Evolutionary conservation across 2,888 invertebrate genomes (phyloP).

Genomic region (Nephrotoma guestfalica): DNA sequence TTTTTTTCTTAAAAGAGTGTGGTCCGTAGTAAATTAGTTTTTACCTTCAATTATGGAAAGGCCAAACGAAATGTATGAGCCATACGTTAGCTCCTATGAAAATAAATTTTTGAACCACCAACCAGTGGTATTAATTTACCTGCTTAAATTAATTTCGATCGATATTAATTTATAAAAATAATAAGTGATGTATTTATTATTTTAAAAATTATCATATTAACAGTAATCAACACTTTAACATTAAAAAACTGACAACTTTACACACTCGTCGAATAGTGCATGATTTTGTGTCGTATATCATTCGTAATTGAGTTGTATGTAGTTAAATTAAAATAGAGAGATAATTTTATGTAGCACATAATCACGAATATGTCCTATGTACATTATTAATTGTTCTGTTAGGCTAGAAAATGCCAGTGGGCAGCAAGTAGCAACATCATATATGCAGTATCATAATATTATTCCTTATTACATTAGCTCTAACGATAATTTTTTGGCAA

Average conservation of each 20-base stretch:
- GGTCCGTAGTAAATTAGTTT: too few species aligned
- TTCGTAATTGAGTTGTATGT: neutral
- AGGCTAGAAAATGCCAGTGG: neutral
- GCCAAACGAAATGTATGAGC: too few species aligned
- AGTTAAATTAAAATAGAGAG: neutral
- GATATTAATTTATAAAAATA: too few species aligned
- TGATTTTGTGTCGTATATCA: neutral
- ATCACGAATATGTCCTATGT: neutral
- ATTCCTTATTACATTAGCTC: neutral
- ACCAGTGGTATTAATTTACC: too few species aligned
- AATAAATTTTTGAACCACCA: too few species aligned
- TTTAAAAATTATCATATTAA: neutral
- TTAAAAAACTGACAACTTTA: neutral
- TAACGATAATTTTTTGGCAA: neutral
- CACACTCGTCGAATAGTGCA: neutral
- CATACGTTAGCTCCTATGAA: too few species aligned
- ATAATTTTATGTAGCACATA: neutral
- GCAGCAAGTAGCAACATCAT: neutral
- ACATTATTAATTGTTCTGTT: neutral
- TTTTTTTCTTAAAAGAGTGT: too few species aligned
- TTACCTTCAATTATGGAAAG: too few species aligned
- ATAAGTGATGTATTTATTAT: too few species aligned
- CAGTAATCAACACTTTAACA: neutral
- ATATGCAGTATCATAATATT: neutral
- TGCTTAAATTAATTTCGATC: too few species aligned